Base-by-base conservation (phyloP, 1,140 invertebrate species). In the Bacillus rossius region DNA sequence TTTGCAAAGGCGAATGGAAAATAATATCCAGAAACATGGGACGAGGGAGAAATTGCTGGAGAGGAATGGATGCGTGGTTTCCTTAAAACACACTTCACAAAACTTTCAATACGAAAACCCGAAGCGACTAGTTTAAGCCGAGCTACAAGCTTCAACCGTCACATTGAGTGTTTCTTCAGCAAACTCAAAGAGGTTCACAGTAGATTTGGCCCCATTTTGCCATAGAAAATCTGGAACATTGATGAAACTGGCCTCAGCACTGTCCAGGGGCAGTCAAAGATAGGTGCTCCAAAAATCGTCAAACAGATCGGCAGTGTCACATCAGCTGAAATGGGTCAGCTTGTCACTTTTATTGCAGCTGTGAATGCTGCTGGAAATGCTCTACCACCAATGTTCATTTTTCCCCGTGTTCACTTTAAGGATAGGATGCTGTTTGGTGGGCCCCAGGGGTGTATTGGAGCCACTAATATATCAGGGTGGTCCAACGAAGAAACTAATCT, bases 351-450 rank as follows among this genome's bases (percentile, higher is more conserved):
- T 7, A 43, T 60, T 38, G 45, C 59, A 23, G 55, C 60, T 17
- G 64, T 74, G 8, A 73, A 67, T 69, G 74, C 72, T 37, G 53
- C 61, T 45, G 72, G 72, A 34, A 66, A 68, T 60, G 40, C 29
- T 10, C 62, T 75, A 20, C 71, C 74, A 8, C 72, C 72, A 20
- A 49, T 73, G 23, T 65, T 74, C 42, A 61, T 75, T 43, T 76
- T 73, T 49, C 67, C 70, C n/a, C 43, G 72, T 8, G 64, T 67
- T 19, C 64, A 71, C 59, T 69, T 66, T 29, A 64, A 66, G n/a
- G 61, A 67, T 10, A 61, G 59, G 62, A 60, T 74, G 55, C 16
- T 67, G 8, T 62, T 57, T 47, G 65, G 65, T 23, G 55, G 34
- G 14, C 61, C 62, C 8, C 4, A 34, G 8, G 59, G 55, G 19